These are phyloP conservation scores for Biston stratarius DNA, from an alignment of 2,888 invertebrate genomes.

Conservation along the genomic window DNA sequence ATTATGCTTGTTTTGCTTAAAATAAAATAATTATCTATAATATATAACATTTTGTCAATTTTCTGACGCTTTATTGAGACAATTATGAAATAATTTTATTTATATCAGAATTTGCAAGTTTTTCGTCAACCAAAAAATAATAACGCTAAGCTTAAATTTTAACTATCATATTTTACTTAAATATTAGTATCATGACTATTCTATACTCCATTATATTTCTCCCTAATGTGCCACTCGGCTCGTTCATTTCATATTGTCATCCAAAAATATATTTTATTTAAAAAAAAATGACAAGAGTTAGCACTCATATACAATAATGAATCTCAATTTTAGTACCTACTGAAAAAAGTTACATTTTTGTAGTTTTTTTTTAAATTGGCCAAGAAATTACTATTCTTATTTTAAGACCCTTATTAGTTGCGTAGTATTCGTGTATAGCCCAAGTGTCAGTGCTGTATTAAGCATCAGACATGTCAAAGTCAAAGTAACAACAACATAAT, in stretches of 20 bases:
- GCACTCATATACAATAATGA: neutral
- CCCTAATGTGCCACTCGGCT: conserved; percentile 41
- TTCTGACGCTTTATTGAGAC: too few species aligned
- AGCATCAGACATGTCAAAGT: too few species aligned
- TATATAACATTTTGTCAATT: too few species aligned
- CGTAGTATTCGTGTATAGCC: neutral
- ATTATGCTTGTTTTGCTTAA: too few species aligned
- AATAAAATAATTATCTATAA: too few species aligned
- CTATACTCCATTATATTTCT: conserved; percentile 31
- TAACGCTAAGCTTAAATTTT: neutral
- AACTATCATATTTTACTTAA: conserved; percentile 2
- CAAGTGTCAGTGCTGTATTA: neutral
- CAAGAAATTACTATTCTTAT: neutral
- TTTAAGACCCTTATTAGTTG: neutral
- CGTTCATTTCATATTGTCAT: conserved; percentile 15
- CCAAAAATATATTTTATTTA: conserved; percentile 1
- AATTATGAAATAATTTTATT: too few species aligned
- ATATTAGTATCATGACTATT: conserved; percentile 25
- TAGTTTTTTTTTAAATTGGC: neutral
- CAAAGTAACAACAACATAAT: too few species aligned
- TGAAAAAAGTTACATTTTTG: neutral
- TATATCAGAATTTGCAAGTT: too few species aligned
- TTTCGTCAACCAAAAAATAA: too few species aligned
- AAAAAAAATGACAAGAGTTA: neutral
- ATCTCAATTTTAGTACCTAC: neutral